These are phyloP conservation scores for Oreochromis tanganicae DNA, from an alignment of 2,113 vertebrate genomes.

Conservation along the genomic window DNA sequence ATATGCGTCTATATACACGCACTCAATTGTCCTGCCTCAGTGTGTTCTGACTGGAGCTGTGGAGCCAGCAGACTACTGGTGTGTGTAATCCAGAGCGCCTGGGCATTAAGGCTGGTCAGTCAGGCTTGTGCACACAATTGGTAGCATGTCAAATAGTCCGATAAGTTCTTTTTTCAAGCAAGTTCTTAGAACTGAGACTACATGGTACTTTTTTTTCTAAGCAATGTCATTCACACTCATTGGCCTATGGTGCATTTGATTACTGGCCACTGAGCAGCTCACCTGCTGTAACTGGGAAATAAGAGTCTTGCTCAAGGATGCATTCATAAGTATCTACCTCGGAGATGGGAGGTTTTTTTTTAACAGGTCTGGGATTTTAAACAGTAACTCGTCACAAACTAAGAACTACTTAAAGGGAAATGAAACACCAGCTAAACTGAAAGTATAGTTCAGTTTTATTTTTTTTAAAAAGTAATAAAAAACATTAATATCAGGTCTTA, in stretches of 20 bases:
- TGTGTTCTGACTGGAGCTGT: not conserved
- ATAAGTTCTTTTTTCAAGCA: slow-evolving; percentile 1
- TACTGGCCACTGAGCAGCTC: not conserved
- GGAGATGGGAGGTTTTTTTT: not conserved
- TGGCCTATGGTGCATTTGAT: not conserved
- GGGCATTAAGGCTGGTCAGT: slow-evolving; percentile 30
- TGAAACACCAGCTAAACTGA: not conserved
- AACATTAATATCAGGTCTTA: not conserved
- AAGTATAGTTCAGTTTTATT: not conserved
- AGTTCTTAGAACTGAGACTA: not conserved
- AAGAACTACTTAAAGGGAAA: not conserved
- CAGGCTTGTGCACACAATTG: slow-evolving; percentile 31
- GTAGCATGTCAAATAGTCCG: slow-evolving; percentile 1
- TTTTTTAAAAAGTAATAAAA: not conserved
- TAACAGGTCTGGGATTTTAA: not conserved
- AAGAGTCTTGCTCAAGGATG: not conserved
- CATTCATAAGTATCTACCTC: not conserved
- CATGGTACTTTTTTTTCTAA: not conserved
- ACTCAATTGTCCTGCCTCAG: slow-evolving; percentile 46
- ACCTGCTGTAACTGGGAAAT: not conserved
- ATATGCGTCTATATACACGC: slow-evolving; percentile 11
- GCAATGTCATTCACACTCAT: not conserved
- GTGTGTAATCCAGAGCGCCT: slow-evolving; percentile 42
- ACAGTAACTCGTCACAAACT: not conserved
- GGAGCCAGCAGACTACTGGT: slow-evolving; percentile 5